A percentile compares a stretch with the other conserved stretches of the same genome.
Evolutionary conservation across 2,888 invertebrate genomes (phyloP).

Genomic region (Polydesmus complanatus): DNA sequence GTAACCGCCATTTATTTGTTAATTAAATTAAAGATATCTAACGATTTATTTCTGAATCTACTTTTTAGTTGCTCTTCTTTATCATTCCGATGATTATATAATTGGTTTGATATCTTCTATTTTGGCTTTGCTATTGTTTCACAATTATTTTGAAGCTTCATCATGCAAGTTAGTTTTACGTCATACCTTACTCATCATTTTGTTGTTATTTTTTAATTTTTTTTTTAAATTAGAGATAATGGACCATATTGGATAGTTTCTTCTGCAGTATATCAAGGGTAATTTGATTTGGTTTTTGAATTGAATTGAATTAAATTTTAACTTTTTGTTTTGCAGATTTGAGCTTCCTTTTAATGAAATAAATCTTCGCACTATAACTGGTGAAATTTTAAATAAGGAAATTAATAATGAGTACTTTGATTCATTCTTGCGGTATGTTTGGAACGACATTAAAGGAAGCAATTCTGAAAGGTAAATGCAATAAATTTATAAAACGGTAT

Average conservation of each 20-base stretch:
- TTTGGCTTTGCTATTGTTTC: neutral
- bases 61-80: neutral
- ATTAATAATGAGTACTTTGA: neutral
- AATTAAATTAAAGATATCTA: neutral
- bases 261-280: neutral
- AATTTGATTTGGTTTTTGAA: neutral
- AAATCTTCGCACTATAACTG: neutral
- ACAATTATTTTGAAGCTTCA: neutral
- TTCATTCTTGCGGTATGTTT: neutral
- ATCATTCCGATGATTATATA: neutral
- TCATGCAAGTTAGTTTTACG: neutral
- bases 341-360: neutral
- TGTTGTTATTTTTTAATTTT: neutral
- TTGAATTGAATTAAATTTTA: neutral
- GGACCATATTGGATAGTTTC: neutral
- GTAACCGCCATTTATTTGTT: neutral
- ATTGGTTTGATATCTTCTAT: neutral
- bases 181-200: too few relatives aligned
- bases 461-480: neutral
- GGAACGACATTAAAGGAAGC: neutral
- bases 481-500: too few relatives aligned
- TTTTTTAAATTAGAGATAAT: neutral
- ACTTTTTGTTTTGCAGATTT: neutral
- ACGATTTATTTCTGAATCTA: neutral
- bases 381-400: neutral